These are phyloP conservation scores for Oncorhynchus masou DNA, from an alignment of 2,113 vertebrate genomes.

Conservation along the genomic window DNA sequence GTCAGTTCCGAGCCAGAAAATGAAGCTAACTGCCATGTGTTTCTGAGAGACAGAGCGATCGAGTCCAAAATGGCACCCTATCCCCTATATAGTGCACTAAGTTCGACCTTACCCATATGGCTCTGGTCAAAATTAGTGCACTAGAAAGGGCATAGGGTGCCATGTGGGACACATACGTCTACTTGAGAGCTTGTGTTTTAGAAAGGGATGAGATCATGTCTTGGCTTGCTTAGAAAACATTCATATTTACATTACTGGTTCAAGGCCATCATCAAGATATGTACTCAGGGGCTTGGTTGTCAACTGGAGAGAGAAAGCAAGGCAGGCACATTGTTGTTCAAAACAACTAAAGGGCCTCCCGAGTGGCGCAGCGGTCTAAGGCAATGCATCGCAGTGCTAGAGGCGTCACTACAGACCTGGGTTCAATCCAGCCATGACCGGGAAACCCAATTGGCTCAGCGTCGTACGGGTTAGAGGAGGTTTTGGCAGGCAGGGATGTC, in stretches of 20 bases:
- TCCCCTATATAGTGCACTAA: too few relatives aligned
- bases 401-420: too few relatives aligned
- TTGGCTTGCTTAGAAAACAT: conserved; percentile 54
- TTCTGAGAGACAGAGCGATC: conserved; percentile 1
- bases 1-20: conserved; percentile 44
- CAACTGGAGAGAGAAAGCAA: conserved; percentile 19
- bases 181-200: conserved; percentile 33
- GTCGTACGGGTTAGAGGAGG: too few relatives aligned
- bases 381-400: too few relatives aligned
- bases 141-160: too few relatives aligned
- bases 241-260: conserved; percentile 68
- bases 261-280: conserved; percentile 38
- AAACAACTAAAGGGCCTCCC: neutral
- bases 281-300: conserved; percentile 37
- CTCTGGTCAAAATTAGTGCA: too few relatives aligned
- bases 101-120: too few relatives aligned
- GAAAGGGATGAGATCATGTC: conserved; percentile 56
- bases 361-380: too few relatives aligned
- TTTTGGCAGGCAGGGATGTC: too few relatives aligned
- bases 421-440: too few relatives aligned
- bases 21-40: conserved; percentile 32
- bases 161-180: conserved; percentile 4
- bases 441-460: too few relatives aligned
- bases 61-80: too few relatives aligned
- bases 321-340: conserved; percentile 31